Evolutionary conservation across 2,797 vertebrate species (phyloP), one percentile per base, ranked within the genome.

Genomic region (Pteronotus mesoamericanus): DNA sequence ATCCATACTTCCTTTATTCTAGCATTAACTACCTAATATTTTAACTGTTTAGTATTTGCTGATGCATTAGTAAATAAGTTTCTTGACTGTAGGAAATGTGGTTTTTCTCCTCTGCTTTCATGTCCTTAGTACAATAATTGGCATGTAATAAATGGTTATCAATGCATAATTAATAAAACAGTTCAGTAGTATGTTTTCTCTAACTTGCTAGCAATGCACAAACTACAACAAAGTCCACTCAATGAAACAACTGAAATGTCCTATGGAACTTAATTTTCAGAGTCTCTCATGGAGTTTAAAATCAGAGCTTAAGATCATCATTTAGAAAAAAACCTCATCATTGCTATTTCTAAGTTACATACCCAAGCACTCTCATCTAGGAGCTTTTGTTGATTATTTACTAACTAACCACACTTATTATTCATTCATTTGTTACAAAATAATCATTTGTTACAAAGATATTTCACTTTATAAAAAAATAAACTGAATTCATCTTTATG

Each of bases 111-210:
- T 88, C 51, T 68, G 55, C 4, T 74, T 93, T 93, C n/a, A 94
- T n/a, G 21, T n/a, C 80, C 46, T 85, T 48, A 89, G 29, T 53
- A 74, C 21, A 91, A 68, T 80, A 44, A 53, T 91, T 14, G 21
- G 48, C 42, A 94, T 44, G 16, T 75, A 92, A 84, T 61, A 95
- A 95, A 96, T 83, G 29, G 39, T 21, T 95, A 42, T 75, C 82
- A 71, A 92, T 82, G 32, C 68, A 37, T 82, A 88, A 89, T 64
- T 90, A 88, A 83, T 91, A 92, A 80, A 93, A 64, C 37, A 72
- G 44, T 59, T 89, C 24, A 61, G 57, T 22, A 89, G 19, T 74
- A 2, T 11, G 69, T n/a, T 26, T 68, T 85, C 69, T 71, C 51
- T 91, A 88, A 86, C 42, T 86, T 18, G n/a, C 18, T 29, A 92